A percentile compares a stretch with the other conserved stretches of the same genome.
These are phyloP conservation scores for Lordiphosa stackelbergi DNA, from an alignment of 1,140 invertebrate genomes.

Conservation along the genomic window DNA sequence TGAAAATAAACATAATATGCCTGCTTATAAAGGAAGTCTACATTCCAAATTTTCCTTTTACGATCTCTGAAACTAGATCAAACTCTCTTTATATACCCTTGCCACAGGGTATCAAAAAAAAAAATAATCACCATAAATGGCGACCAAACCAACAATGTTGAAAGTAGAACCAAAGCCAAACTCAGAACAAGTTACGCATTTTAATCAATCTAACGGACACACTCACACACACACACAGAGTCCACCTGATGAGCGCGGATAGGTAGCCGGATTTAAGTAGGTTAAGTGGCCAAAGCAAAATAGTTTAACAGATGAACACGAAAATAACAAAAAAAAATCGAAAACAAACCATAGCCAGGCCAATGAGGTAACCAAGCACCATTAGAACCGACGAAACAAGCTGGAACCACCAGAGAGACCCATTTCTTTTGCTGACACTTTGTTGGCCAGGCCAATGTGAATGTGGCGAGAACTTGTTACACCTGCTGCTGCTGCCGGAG, in stretches of 20 bases:
- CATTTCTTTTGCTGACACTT: slow-evolving; percentile 66
- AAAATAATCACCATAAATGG: slow-evolving; percentile 43
- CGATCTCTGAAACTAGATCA: too few species aligned
- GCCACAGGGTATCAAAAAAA: background rate
- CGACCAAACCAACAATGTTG: slow-evolving; percentile 9
- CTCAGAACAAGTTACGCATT: slow-evolving; percentile 68
- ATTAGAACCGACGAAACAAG: slow-evolving; percentile 48
- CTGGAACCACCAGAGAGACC: slow-evolving; percentile 38
- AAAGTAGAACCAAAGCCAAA: slow-evolving; percentile 60
- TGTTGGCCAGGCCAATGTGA: slow-evolving; percentile 51
- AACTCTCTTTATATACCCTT: too few species aligned
- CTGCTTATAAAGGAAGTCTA: too few species aligned
- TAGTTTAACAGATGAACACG: slow-evolving; percentile 52
- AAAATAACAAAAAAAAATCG: slow-evolving; percentile 37
- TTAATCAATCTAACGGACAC: slow-evolving; percentile 71
- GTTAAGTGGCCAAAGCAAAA: slow-evolving; percentile 66
- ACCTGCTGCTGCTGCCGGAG: slow-evolving; percentile 50
- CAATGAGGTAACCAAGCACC: slow-evolving; percentile 64
- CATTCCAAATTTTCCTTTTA: too few species aligned
- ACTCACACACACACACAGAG: background rate
- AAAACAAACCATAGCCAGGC: slow-evolving; percentile 51
- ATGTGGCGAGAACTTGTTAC: slow-evolving; percentile 70
- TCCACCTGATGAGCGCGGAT: slow-evolving; percentile 34
- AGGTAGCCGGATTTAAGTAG: slow-evolving; percentile 50
- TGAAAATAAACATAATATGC: too few species aligned